Evolutionary conservation across 2,113 vertebrate genomes (phyloP).

Genomic region (Anoplopoma fimbria): DNA sequence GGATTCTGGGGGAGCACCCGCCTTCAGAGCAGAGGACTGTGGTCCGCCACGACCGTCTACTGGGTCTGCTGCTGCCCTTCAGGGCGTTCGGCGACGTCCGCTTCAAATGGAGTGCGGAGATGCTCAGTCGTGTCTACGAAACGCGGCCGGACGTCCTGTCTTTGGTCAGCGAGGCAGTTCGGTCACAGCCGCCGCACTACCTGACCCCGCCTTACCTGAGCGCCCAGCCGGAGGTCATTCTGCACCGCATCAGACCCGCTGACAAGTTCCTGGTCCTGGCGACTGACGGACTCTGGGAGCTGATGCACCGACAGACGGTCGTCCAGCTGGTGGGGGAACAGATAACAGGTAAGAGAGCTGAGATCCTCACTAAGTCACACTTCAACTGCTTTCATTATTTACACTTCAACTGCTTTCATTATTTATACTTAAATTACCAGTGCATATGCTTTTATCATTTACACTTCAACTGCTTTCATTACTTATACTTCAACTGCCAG

Average conservation of each 20-base stretch:
- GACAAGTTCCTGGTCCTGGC: slow-evolving; percentile 80
- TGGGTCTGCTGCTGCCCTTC: slow-evolving; percentile 80
- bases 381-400: neutral
- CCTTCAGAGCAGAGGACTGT: slow-evolving; percentile 58
- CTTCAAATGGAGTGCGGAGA: slow-evolving; percentile 79
- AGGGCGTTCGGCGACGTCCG: slow-evolving; percentile 77
- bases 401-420: neutral
- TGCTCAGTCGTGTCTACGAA: slow-evolving; percentile 68
- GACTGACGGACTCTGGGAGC: slow-evolving; percentile 79
- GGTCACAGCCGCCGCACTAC: slow-evolving; percentile 55
- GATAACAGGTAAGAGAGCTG: slow-evolving; percentile 56
- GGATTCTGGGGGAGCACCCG: slow-evolving; percentile 75
- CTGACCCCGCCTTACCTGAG: slow-evolving; percentile 79
- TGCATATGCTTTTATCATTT: no score
- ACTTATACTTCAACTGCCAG: no score
- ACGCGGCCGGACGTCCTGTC: slow-evolving; percentile 42
- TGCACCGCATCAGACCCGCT: slow-evolving; percentile 54
- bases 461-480: no score
- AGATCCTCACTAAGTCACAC: neutral
- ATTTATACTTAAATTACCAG: no score
- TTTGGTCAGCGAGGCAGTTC: slow-evolving; percentile 20
- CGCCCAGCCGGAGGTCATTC: slow-evolving; percentile 70
- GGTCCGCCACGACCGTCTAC: slow-evolving; percentile 72
- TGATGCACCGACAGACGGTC: slow-evolving; percentile 77
- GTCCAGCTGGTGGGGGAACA: slow-evolving; percentile 76